phyloP scores from a whole-genome alignment of 1,140 invertebrate species.

The Zelostemma sp. region DNA sequence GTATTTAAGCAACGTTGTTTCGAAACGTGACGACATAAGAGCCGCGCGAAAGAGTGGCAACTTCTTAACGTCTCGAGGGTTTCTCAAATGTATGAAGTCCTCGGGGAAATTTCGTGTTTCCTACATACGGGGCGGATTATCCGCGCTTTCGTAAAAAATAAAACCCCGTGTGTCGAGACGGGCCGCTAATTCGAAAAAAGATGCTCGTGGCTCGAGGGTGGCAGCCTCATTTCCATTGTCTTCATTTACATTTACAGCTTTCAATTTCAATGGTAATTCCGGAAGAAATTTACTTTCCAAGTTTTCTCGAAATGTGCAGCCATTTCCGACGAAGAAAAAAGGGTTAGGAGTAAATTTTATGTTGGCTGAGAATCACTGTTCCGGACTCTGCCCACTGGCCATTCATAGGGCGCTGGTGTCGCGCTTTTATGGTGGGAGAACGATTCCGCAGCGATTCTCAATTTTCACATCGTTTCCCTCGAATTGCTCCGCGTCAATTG shows the following conservation, averaged over 20 bases:
- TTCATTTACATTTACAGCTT: not conserved
- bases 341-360: not conserved
- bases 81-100: slow-evolving; percentile 53
- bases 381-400: not conserved
- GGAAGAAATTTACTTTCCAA: not conserved
- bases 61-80: slow-evolving; percentile 41
- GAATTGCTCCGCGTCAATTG: too few relatives aligned
- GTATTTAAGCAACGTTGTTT: slow-evolving; percentile 46
- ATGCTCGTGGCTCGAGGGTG: slow-evolving; percentile 13
- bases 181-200: slow-evolving; percentile 30
- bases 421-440: not conserved
- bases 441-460: not conserved
- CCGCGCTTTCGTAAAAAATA: slow-evolving; percentile 37
- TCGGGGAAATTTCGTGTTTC: slow-evolving; percentile 57
- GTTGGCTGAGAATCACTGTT: not conserved
- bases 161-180: slow-evolving; percentile 20
- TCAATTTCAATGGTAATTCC: not conserved
- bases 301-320: too few relatives aligned
- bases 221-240: not conserved
- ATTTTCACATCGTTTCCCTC: not conserved
- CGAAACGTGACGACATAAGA: slow-evolving; percentile 43
- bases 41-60: slow-evolving; percentile 39
- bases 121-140: slow-evolving; percentile 42
- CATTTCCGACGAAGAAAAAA: too few relatives aligned
- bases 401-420: not conserved